phyloP scores from a whole-genome alignment of 2,113 vertebrate species.

The Riparia riparia region DNA sequence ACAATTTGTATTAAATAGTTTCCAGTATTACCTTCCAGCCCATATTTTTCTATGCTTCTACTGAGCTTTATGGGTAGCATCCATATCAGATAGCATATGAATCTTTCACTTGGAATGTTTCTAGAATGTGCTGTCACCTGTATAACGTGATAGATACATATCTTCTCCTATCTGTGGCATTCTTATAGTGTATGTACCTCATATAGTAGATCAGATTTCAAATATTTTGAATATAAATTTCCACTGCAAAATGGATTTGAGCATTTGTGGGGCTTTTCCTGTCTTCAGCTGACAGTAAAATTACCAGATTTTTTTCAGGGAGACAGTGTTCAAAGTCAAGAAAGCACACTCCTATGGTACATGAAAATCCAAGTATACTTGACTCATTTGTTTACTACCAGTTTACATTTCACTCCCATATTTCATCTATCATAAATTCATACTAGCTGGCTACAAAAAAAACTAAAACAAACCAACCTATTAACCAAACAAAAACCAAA shows the following conservation, averaged over 20 bases:
- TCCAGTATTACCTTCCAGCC: background rate
- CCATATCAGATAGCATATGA: background rate
- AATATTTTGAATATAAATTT: background rate
- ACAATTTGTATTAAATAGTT: rapidly evolving
- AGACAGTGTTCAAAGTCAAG: background rate
- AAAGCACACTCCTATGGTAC: background rate
- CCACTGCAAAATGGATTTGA: background rate
- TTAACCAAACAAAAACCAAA: background rate
- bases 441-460: background rate
- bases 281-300: background rate
- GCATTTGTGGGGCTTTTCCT: background rate
- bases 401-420: background rate
- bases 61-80: background rate
- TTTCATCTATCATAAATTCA: background rate
- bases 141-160: background rate
- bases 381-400: background rate
- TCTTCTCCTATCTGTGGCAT: background rate
- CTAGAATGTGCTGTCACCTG: background rate
- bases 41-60: background rate
- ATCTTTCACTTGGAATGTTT: background rate
- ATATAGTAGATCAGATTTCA: background rate
- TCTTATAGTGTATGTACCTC: background rate
- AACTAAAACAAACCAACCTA: background rate
- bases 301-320: background rate
- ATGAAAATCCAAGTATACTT: background rate